phyloP scores from a whole-genome alignment of 2,113 vertebrate genomes.

The Zosterops japonicus region DNA sequence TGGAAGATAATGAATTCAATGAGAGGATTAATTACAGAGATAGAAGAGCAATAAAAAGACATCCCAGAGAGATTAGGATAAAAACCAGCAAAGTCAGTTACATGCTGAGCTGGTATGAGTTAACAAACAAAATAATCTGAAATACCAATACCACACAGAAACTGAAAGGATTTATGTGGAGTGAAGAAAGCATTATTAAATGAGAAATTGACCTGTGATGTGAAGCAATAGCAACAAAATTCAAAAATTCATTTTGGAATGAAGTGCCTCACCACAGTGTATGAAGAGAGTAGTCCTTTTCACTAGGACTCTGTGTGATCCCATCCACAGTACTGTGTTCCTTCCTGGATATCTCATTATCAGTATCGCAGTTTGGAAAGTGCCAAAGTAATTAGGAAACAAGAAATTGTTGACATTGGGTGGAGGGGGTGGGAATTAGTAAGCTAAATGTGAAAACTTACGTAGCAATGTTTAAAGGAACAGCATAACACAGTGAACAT shows the following conservation, averaged over 20 bases:
- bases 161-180: not conserved
- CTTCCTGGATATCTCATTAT: not conserved
- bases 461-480: not conserved
- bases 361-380: not conserved
- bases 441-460: not conserved
- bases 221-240: not conserved
- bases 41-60: not conserved
- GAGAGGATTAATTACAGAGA: conserved; percentile 5
- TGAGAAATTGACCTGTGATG: not conserved
- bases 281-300: not conserved
- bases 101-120: not conserved
- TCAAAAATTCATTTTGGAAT: not conserved
- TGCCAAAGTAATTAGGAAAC: conserved; percentile 4
- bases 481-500: not conserved
- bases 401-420: not conserved
- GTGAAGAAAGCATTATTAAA: not conserved
- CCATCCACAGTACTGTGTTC: not conserved
- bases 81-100: not conserved
- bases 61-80: not conserved
- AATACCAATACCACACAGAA: not conserved
- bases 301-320: not conserved
- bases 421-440: not conserved
- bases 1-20: conserved; percentile 1
- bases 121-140: conserved; percentile 4
- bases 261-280: not conserved